Evolutionary conservation across 2,113 vertebrate species (phyloP).

Genomic region (Thalassoma bifasciatum): DNA sequence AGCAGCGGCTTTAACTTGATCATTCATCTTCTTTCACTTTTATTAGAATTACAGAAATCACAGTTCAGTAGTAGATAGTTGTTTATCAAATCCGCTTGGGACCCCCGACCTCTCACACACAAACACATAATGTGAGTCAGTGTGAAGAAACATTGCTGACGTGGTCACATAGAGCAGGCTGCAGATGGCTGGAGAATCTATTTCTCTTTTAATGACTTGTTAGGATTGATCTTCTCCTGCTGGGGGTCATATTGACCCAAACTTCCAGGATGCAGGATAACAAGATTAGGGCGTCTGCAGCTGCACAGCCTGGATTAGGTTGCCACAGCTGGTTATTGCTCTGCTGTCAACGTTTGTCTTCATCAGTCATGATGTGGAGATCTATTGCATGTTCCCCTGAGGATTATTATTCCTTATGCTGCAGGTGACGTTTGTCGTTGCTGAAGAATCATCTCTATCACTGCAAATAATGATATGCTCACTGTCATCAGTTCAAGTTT

Average conservation of each 20-base stretch:
- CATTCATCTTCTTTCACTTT: too few relatives aligned
- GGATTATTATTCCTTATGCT: neutral
- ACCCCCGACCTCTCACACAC: too few relatives aligned
- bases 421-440: neutral
- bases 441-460: neutral
- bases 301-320: conserved; percentile 13
- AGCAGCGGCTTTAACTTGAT: too few relatives aligned
- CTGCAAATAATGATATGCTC: neutral
- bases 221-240: neutral
- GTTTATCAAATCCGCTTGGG: too few relatives aligned
- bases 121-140: neutral
- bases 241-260: conserved; percentile 33
- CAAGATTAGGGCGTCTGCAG: conserved; percentile 50
- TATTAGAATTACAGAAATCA: too few relatives aligned
- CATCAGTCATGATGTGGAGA: neutral
- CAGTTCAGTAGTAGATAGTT: too few relatives aligned
- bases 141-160: neutral
- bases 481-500: neutral
- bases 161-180: neutral
- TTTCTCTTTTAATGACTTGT: neutral
- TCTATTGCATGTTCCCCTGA: neutral
- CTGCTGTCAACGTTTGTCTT: conserved; percentile 7
- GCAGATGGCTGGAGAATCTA: conserved; percentile 1
- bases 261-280: conserved; percentile 48
- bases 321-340: conserved; percentile 43